Conservation (phyloP, 37 sponge, comb jelly and placozoan genomes). For the Spongilla lacustris region DNA sequence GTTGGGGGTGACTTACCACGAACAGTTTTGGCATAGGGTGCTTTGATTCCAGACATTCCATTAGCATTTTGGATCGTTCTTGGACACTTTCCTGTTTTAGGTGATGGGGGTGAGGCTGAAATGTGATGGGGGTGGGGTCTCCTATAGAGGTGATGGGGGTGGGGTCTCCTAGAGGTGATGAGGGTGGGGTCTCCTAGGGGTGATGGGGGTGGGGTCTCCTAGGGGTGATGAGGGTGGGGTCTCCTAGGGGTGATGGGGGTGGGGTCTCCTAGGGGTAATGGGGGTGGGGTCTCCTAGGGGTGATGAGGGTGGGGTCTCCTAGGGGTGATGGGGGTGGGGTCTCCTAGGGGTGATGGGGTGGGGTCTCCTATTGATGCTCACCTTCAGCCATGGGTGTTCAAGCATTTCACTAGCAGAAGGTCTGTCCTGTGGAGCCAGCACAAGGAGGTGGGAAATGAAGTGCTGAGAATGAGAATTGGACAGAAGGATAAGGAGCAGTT, state of each 20-base stretch:
- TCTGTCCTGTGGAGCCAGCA: conserved; percentile 57
- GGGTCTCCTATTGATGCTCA: conserved; percentile 13
- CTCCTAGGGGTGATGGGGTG: neutral
- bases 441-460: conserved; percentile 66
- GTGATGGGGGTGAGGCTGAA: neutral
- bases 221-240: neutral
- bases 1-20: neutral
- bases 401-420: conserved; percentile 75
- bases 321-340: neutral
- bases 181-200: neutral
- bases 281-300: neutral
- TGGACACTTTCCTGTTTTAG: neutral
- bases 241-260: neutral
- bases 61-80: neutral
- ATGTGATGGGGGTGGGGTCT: neutral
- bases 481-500: neutral
- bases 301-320: neutral
- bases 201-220: neutral
- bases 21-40: neutral
- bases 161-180: neutral
- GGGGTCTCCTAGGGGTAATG: neutral
- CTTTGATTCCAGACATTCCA: neutral
- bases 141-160: neutral
- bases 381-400: conserved; percentile 74
- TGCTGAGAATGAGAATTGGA: conserved; percentile 30